Conservation (phyloP, 2,797 vertebrate genomes). For the Antennarius maculatus region DNA sequence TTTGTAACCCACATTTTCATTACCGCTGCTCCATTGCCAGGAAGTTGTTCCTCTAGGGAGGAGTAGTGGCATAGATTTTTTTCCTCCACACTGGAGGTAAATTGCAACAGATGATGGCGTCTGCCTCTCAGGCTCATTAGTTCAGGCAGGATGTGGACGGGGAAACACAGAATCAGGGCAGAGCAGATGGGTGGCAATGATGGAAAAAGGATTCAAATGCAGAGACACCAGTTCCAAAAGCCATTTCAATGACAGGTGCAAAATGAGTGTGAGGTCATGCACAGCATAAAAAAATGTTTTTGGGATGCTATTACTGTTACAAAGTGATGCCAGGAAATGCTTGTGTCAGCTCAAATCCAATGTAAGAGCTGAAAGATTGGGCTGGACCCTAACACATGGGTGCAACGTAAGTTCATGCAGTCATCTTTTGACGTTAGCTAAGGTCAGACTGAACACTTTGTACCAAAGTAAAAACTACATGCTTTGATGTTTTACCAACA, state of each 20-base stretch:
- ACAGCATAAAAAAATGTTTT: background rate
- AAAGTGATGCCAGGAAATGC: constrained; percentile 1
- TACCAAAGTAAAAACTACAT: background rate
- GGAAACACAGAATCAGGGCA: constrained; percentile 35
- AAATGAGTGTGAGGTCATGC: constrained; percentile 7
- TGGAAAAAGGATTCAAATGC: constrained; percentile 26
- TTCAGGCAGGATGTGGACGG: constrained; percentile 29
- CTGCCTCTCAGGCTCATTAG: constrained; percentile 34
- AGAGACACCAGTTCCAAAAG: constrained; percentile 22
- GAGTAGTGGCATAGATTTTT: background rate
- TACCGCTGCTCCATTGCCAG: background rate
- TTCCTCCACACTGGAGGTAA: constrained; percentile 22
- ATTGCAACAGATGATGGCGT: constrained; percentile 41
- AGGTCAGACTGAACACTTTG: background rate
- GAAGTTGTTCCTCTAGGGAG: constrained; percentile 9
- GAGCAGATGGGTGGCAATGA: constrained; percentile 37
- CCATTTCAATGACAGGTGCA: constrained; percentile 23
- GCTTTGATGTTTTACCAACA: constrained; percentile 12
- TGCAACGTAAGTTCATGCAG: constrained; percentile 8
- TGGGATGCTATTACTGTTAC: background rate
- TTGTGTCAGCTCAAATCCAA: constrained; percentile 9
- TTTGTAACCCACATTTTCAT: constrained; percentile 11
- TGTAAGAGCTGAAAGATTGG: constrained; percentile 10
- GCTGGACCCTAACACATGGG: constrained; percentile 8
- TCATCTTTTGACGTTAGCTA: constrained; percentile 30